Percentiles rank a stretch among this genome's conserved stretches.
Conservation (phyloP, 2,888 invertebrate species). For the Darwinula stevensoni region DNA sequence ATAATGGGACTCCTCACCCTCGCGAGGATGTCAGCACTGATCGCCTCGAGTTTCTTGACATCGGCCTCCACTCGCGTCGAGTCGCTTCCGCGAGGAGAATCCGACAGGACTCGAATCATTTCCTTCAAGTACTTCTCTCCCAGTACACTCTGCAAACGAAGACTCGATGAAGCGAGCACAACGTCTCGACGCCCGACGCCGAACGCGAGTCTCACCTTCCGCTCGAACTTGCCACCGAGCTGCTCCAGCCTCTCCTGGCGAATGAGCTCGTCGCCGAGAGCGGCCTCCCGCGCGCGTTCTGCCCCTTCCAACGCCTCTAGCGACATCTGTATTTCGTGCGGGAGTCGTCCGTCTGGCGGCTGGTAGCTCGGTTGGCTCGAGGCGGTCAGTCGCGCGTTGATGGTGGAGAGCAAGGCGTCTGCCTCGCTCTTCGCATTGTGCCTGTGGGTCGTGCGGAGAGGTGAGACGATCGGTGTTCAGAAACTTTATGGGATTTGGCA, state of each 20-base stretch:
- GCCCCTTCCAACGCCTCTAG: slow-evolving; percentile 78
- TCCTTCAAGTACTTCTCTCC: slow-evolving; percentile 86
- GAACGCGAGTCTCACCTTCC: slow-evolving; percentile 54
- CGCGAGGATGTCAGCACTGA: slow-evolving; percentile 81
- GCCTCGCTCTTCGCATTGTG: slow-evolving; percentile 90
- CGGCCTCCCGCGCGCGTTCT: slow-evolving; percentile 77
- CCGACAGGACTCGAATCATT: slow-evolving; percentile 81
- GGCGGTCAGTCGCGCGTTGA: slow-evolving; percentile 81
- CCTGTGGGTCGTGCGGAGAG: slow-evolving; percentile 17
- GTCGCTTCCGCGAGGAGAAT: slow-evolving; percentile 66
- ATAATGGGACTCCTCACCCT: slow-evolving; percentile 24
- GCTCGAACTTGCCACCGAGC: slow-evolving; percentile 77
- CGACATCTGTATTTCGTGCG: slow-evolving; percentile 79
- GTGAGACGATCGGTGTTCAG: slow-evolving; percentile 4
- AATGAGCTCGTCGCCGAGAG: slow-evolving; percentile 58
- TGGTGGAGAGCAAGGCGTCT: slow-evolving; percentile 81
- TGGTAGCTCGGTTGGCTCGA: slow-evolving; percentile 57
- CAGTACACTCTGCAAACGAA: slow-evolving; percentile 42
- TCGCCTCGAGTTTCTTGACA: slow-evolving; percentile 92
- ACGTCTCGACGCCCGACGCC: no score
- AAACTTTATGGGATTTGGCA: no score
- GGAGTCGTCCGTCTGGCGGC: slow-evolving; percentile 60
- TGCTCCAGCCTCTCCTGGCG: slow-evolving; percentile 79
- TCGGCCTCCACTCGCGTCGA: slow-evolving; percentile 83
- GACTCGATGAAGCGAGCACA: no score